Evolutionary conservation across 2,888 invertebrate genomes (phyloP).

Genomic region (Hypsopygia costalis): DNA sequence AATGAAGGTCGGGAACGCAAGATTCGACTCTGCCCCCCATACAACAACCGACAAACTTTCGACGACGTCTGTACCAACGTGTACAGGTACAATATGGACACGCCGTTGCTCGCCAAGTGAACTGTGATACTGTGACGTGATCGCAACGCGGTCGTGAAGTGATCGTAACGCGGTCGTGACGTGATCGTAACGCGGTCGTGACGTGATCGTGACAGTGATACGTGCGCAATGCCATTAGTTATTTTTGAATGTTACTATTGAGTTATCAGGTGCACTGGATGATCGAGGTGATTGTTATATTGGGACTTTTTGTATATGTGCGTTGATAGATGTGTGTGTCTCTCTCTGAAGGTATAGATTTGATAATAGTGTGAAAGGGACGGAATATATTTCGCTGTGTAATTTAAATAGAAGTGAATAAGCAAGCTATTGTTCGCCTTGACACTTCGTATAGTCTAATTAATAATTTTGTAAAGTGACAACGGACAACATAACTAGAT

Average conservation of each 20-base stretch:
- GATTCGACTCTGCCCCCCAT: constrained; percentile 42
- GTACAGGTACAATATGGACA: constrained; percentile 54
- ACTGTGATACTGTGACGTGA: constrained; percentile 1
- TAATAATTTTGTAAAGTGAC: no score
- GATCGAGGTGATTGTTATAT: not conserved
- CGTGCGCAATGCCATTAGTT: not conserved
- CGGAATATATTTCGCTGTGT: no score
- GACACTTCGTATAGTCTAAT: no score
- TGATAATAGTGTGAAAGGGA: not conserved
- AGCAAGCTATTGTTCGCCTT: no score
- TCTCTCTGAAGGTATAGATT: not conserved
- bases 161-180: not conserved
- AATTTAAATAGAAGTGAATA: no score
- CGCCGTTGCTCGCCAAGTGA: constrained; percentile 38
- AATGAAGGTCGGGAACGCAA: constrained; percentile 42
- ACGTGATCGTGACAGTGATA: no score
- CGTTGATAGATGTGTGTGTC: not conserved
- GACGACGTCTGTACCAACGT: constrained; percentile 43
- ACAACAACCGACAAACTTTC: constrained; percentile 33
- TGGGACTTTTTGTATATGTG: not conserved
- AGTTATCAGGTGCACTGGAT: not conserved
- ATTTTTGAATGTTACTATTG: not conserved
- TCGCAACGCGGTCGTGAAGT: not conserved
- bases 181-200: not conserved
- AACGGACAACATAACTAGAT: no score